Base-by-base conservation (phyloP, 2,113 vertebrate species). In the Hepsetus odoe region DNA sequence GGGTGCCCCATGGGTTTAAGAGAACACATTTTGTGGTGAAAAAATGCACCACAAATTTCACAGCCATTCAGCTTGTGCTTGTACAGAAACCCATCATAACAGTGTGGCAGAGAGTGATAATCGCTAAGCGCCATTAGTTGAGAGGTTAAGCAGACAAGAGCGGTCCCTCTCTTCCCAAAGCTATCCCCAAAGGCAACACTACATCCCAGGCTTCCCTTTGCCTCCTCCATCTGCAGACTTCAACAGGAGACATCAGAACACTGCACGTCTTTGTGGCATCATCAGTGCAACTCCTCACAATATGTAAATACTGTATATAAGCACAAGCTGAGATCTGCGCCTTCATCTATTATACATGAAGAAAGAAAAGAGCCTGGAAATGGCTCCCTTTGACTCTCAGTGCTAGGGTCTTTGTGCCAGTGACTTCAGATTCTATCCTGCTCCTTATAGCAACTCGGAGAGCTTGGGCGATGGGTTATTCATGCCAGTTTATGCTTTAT, bases 271-370 rank as follows among this genome's bases (percentile, higher is more conserved):
- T 86, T 87, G 86, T 87, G 87, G 85, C 84, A 89, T 90, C 86
- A 88, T 90, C 89, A 89, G 85, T 79, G 89, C 33, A 90, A 87
- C 90, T 88, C 88, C 88, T 89, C 69, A 87, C 88, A 87, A 88
- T 89, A 90, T 90, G 91, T 87, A 88, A 87, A 91, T 88, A 89
- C 84, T 88, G 89, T 83, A 87, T 84, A 90, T 87, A 87, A 80
- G 79, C 77, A 59, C 77, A 80, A 85, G 76, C 73, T 20, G 72
- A 87, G 84, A 88, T 87, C 84, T 82, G 80, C 84, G 66, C 83
- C 77, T 72, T 90, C 87, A 91, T 91, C 85, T 85, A 91, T 91
- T 90, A 91, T 91, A 87, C 84, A 91, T 90, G 86, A 88, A 86
- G 83, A 81, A 82, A 86, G 84, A 86, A 44, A 77, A 78, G 65